A percentile compares a stretch with the other conserved stretches of the same genome.
These are phyloP conservation scores for Phylloscopus collybita DNA, from an alignment of 2,797 vertebrate genomes.

Conservation along the genomic window DNA sequence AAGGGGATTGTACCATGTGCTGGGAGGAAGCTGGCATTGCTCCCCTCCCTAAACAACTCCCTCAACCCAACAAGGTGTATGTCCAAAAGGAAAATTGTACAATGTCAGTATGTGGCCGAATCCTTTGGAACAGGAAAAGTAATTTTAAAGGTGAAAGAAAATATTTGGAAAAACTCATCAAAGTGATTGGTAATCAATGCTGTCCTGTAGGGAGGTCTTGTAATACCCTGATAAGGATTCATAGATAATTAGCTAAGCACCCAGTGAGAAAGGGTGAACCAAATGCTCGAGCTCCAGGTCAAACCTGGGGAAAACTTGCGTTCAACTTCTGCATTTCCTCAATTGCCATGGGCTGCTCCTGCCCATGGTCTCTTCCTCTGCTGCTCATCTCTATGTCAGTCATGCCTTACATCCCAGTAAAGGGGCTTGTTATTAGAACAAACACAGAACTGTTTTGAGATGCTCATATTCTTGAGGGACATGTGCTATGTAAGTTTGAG, in stretches of 20 bases:
- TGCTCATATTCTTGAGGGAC: background rate
- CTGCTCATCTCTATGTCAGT: background rate
- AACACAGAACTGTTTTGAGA: background rate
- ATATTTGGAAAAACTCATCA: background rate
- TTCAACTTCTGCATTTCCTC: background rate
- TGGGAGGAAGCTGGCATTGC: background rate
- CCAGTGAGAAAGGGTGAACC: background rate
- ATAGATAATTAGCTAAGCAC: background rate
- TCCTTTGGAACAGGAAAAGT: background rate
- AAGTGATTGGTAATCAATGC: background rate
- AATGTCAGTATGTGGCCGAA: background rate
- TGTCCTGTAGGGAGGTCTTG: background rate
- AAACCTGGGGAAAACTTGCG: background rate
- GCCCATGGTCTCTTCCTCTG: fast-evolving
- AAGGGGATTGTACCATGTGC: background rate
- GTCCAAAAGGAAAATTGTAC: background rate
- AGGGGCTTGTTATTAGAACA: background rate
- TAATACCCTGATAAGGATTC: background rate
- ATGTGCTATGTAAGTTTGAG: background rate
- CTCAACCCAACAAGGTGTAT: background rate
- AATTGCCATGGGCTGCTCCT: background rate
- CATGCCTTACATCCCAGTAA: background rate
- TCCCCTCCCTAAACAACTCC: background rate
- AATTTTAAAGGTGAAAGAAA: background rate
- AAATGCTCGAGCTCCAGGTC: background rate